Conservation (phyloP, 2,888 invertebrate genomes). For the Chirona hameri region DNA sequence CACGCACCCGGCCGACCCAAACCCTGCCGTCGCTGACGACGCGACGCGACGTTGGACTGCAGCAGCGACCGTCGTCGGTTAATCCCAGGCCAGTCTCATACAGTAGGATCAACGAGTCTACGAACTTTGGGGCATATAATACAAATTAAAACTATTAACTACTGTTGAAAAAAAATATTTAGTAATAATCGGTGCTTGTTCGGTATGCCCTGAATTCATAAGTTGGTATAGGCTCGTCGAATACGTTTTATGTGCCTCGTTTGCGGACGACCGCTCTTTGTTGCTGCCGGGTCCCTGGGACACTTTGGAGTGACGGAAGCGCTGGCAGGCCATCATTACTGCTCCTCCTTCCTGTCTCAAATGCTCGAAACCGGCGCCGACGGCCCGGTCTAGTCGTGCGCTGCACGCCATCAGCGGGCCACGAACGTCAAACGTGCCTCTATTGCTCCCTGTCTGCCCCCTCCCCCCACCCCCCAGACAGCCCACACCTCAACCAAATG, state of each 20-base stretch:
- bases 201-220: background rate
- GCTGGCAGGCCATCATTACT: conserved; percentile 1
- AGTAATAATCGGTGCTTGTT: background rate
- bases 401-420: background rate
- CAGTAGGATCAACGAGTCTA: no score
- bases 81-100: no score
- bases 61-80: no score
- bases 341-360: background rate
- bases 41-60: no score
- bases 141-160: no score
- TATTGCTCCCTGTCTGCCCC: background rate
- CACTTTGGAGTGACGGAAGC: background rate
- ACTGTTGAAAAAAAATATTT: no score
- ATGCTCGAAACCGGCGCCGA: background rate
- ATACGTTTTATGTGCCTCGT: background rate
- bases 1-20: no score
- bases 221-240: background rate
- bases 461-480: background rate
- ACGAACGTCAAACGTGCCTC: background rate
- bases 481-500: background rate
- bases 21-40: no score
- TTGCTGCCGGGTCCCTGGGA: background rate
- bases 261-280: background rate
- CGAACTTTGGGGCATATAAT: no score
- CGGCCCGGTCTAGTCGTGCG: background rate